Evolutionary conservation across 1,140 invertebrate genomes (phyloP).

Genomic region (Pteromalus puparum): DNA sequence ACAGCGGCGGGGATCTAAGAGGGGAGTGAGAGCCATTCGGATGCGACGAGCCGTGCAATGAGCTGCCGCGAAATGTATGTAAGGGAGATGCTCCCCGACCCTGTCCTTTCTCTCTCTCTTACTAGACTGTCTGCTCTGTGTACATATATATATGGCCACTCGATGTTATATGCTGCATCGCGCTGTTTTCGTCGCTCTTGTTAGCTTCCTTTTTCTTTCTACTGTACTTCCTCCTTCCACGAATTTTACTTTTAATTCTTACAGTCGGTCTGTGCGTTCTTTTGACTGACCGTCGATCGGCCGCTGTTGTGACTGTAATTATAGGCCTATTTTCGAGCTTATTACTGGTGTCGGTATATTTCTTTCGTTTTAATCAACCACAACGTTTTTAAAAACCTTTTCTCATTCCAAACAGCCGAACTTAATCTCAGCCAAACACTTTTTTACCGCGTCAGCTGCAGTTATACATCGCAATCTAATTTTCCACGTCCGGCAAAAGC

Average conservation of each 20-base stretch:
- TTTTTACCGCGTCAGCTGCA: too few relatives aligned
- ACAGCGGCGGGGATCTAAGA: background rate
- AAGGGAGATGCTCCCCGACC: constrained; percentile 66
- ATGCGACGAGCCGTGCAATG: constrained; percentile 73
- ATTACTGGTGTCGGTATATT: too few relatives aligned
- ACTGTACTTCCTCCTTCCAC: constrained; percentile 7
- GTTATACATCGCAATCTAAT: too few relatives aligned
- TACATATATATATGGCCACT: constrained; percentile 24
- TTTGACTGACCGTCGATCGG: too few relatives aligned
- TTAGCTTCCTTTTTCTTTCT: background rate
- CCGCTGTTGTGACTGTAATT: too few relatives aligned
- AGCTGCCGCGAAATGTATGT: constrained; percentile 68
- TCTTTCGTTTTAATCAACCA: too few relatives aligned
- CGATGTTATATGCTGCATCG: background rate
- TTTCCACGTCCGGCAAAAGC: background rate
- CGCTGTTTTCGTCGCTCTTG: background rate
- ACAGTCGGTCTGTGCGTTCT: background rate
- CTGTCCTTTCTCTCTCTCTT: constrained; percentile 55
- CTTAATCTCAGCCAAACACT: too few relatives aligned
- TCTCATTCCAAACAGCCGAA: too few relatives aligned
- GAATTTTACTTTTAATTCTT: background rate
- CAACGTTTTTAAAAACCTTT: too few relatives aligned
- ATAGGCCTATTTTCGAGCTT: too few relatives aligned
- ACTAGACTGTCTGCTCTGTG: background rate
- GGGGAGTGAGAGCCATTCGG: constrained; percentile 61